These are phyloP conservation scores for Dendrolimus pini DNA, from an alignment of 2,888 invertebrate genomes.

Conservation along the genomic window DNA sequence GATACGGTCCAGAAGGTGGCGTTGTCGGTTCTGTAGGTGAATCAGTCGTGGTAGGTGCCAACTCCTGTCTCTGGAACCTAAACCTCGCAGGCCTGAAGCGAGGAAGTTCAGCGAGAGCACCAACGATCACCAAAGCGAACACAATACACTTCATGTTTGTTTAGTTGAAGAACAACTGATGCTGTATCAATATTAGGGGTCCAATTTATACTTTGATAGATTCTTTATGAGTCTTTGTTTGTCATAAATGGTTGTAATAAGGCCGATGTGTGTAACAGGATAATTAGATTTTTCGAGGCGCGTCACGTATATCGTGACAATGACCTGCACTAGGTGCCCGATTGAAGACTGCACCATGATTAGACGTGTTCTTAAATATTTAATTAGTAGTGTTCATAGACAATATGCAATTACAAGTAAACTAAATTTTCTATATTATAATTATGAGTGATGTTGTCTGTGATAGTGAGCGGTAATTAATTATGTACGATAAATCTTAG, in stretches of 20 bases:
- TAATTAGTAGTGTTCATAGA: neutral
- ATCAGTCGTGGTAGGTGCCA: slow-evolving; percentile 63
- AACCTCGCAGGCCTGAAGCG: slow-evolving; percentile 65
- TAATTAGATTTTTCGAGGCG: slow-evolving; percentile 25
- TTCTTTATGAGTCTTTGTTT: slow-evolving; percentile 56
- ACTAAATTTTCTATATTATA: too few species aligned
- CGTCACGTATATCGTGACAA: slow-evolving; percentile 39
- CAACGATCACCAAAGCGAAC: slow-evolving; percentile 36
- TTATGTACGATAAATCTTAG: too few species aligned
- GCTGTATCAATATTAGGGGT: slow-evolving; percentile 18
- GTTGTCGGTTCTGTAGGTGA: slow-evolving; percentile 51
- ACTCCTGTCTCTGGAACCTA: slow-evolving; percentile 58
- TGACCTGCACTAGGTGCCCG: slow-evolving; percentile 17
- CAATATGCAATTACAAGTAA: too few species aligned
- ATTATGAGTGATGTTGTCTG: too few species aligned
- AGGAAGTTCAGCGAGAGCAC: slow-evolving; percentile 57
- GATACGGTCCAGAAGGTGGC: slow-evolving; percentile 43
- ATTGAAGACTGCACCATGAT: slow-evolving; percentile 12
- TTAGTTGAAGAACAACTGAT: slow-evolving; percentile 29
- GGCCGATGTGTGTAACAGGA: slow-evolving; percentile 33
- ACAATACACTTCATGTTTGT: slow-evolving; percentile 53
- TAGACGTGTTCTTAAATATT: slow-evolving; percentile 8
- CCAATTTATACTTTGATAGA: slow-evolving; percentile 42
- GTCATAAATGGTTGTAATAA: slow-evolving; percentile 46
- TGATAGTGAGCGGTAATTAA: too few species aligned